These are phyloP conservation scores for Pseudorhiza aurosa DNA, from an alignment of 30 jellyfish, hydroid and myxozoan species.

Conservation along the genomic window DNA sequence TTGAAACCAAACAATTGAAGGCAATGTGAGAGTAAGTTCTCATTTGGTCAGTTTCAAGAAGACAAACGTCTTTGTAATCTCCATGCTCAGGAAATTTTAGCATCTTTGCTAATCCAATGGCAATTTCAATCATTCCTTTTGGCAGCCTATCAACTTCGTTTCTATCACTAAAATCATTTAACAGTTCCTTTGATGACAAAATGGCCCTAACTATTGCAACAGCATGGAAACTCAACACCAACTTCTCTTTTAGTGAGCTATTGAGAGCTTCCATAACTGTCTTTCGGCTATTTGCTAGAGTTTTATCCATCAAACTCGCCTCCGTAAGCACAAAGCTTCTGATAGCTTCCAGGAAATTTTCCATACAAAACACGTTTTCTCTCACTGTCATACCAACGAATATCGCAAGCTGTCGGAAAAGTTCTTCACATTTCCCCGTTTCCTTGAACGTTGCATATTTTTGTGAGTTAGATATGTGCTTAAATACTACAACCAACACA, in stretches of 20 bases:
- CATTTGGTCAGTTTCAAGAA: conserved; percentile 18
- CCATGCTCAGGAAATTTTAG: conserved; percentile 39
- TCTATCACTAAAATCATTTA: not conserved
- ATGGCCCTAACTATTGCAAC: not conserved
- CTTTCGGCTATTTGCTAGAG: not conserved
- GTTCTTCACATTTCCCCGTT: not conserved
- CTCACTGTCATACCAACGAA: not conserved
- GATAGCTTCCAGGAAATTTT: not conserved
- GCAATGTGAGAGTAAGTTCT: not conserved
- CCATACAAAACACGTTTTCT: not conserved
- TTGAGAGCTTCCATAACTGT: not conserved
- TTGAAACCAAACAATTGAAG: not conserved
- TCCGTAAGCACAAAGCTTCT: not conserved
- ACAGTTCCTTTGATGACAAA: not conserved
- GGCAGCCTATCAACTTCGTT: not conserved
- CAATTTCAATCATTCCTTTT: not conserved
- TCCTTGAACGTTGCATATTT: not conserved
- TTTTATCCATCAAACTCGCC: not conserved
- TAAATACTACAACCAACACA: not conserved
- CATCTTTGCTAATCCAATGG: not conserved
- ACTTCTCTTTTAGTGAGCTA: not conserved
- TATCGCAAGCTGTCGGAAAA: not conserved
- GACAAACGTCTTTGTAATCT: conserved; percentile 41
- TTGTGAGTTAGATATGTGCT: not conserved
- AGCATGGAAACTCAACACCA: not conserved